phyloP scores from a whole-genome alignment of 37 sponge, comb jelly and placozoan species.

The Aphrocallistes beatrix region DNA sequence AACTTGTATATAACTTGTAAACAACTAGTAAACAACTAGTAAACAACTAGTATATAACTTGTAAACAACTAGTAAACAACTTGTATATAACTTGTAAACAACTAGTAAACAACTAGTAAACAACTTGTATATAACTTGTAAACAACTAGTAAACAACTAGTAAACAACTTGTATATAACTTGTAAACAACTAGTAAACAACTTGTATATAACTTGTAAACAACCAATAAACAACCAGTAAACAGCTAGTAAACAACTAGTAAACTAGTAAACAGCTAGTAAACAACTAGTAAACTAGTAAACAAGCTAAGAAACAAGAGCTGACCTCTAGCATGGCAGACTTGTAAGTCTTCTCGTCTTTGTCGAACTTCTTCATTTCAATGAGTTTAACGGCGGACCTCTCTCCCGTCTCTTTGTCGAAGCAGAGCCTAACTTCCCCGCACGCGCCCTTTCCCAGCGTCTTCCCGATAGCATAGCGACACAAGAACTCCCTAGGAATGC shows the following conservation, averaged over 20 bases:
- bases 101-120: background rate
- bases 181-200: background rate
- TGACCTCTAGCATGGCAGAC: conserved; percentile 12
- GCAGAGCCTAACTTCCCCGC: conserved; percentile 77
- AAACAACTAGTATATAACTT: background rate
- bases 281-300: background rate
- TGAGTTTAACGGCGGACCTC: conserved; percentile 74
- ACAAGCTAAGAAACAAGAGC: background rate
- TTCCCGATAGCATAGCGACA: conserved; percentile 17
- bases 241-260: background rate
- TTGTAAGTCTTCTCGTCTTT: conserved; percentile 7
- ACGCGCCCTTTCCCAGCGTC: conserved; percentile 56
- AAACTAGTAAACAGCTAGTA: background rate
- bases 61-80: background rate
- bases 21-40: background rate
- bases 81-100: background rate
- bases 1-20: background rate
- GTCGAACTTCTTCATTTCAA: conserved; percentile 52
- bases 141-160: background rate
- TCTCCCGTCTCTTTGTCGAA: conserved; percentile 62
- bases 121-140: background rate
- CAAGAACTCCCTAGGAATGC: background rate
- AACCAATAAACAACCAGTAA: background rate
- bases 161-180: background rate
- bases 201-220: background rate